Conservation (phyloP, 2,888 invertebrate species). For the Dasysyrphus albostriatus region DNA sequence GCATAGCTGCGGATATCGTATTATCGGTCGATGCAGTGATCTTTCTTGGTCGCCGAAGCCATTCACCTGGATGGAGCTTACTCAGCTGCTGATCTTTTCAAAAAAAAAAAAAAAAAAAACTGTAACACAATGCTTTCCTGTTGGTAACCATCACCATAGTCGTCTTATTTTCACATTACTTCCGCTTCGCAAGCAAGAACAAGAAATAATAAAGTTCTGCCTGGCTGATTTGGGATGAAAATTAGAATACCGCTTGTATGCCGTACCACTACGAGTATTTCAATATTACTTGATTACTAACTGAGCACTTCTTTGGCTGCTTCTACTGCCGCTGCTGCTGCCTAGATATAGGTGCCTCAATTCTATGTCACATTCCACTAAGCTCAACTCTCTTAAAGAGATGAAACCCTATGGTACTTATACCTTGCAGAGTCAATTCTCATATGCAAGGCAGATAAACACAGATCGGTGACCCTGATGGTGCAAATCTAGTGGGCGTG, state of each 20-base stretch:
- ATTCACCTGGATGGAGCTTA: constrained; percentile 59
- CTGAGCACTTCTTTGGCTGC: constrained; percentile 62
- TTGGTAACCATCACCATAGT: constrained; percentile 9
- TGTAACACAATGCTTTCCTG: constrained; percentile 60
- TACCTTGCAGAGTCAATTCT: constrained; percentile 28
- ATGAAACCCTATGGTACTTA: constrained; percentile 5
- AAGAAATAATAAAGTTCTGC: constrained; percentile 71
- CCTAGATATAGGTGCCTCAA: background rate
- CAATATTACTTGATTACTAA: constrained; percentile 52
- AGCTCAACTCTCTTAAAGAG: constrained; percentile 42
- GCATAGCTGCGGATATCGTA: background rate
- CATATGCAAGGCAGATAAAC: constrained; percentile 58
- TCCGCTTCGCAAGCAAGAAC: constrained; percentile 71
- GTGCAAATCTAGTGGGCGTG: constrained; percentile 68
- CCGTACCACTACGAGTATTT: constrained; percentile 69
- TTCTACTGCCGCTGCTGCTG: constrained; percentile 3
- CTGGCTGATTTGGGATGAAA: constrained; percentile 71
- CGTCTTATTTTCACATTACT: constrained; percentile 63
- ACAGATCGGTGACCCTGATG: constrained; percentile 73
- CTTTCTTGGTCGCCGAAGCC: constrained; percentile 57
- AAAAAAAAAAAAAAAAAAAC: constrained; percentile 43
- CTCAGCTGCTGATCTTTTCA: constrained; percentile 36
- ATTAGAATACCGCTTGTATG: constrained; percentile 68
- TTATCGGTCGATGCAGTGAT: constrained; percentile 42
- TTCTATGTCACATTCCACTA: constrained; percentile 63